Evolutionary conservation across 2,797 vertebrate genomes (phyloP).

Genomic region (Hemibagrus guttatus): DNA sequence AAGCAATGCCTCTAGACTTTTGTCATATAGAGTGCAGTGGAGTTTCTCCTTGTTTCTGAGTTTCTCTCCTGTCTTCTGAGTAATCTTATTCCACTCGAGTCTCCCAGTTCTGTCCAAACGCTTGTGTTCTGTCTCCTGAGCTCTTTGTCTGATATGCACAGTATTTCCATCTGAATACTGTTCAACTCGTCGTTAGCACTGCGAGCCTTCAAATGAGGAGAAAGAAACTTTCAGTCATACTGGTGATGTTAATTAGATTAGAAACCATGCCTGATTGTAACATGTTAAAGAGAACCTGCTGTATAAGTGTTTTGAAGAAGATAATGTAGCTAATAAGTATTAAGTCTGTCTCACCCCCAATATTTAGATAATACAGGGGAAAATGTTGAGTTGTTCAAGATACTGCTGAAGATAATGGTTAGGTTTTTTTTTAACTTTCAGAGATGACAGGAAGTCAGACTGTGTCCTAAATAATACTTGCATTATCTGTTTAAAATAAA

Average conservation of each 20-base stretch:
- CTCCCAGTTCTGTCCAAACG: constrained; percentile 39
- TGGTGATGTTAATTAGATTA: constrained; percentile 30
- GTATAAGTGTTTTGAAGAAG: constrained; percentile 2
- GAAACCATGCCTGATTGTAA: constrained; percentile 26
- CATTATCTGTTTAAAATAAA: background rate
- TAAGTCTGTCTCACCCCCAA: background rate
- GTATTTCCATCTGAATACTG: background rate
- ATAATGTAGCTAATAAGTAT: background rate
- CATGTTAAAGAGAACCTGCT: constrained; percentile 10
- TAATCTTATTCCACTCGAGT: constrained; percentile 54
- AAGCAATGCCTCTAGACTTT: constrained; percentile 49
- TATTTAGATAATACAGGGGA: no score
- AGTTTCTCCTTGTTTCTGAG: constrained; percentile 53
- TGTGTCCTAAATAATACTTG: background rate
- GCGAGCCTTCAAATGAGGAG: background rate
- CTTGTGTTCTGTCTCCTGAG: constrained; percentile 1
- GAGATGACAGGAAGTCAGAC: background rate
- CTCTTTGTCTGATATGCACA: constrained; percentile 21
- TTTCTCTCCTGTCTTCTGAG: constrained; percentile 42
- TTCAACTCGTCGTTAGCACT: constrained; percentile 17
- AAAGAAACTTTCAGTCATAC: constrained; percentile 1
- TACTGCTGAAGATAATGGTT: background rate
- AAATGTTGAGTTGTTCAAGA: background rate
- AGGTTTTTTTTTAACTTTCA: background rate
- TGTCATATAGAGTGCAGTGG: constrained; percentile 51